Evolutionary conservation across 2,113 vertebrate genomes (phyloP).

Genomic region (Thamnophis sirtalis): DNA sequence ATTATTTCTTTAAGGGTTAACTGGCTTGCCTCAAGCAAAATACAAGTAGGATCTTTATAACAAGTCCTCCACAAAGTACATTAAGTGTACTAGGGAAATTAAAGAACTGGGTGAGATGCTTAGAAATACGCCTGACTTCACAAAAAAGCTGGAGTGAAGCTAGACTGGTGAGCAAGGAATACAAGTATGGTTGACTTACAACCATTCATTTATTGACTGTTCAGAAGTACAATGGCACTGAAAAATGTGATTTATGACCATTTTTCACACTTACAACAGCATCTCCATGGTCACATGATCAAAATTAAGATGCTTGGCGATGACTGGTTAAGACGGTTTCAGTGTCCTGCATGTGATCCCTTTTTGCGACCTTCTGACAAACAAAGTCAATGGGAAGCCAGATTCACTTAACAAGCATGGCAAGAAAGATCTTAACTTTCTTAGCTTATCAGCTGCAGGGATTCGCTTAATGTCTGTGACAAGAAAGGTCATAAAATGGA

Average conservation of each 20-base stretch:
- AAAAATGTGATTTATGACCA: background rate
- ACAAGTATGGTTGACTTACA: background rate
- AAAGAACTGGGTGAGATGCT: background rate
- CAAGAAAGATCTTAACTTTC: too few species aligned
- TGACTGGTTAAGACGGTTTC: background rate
- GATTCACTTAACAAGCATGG: background rate
- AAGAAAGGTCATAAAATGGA: background rate
- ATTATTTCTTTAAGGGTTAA: background rate
- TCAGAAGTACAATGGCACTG: background rate
- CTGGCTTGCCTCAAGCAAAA: background rate
- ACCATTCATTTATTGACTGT: background rate
- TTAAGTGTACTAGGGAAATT: background rate
- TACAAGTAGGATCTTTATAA: background rate
- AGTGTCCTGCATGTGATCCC: background rate
- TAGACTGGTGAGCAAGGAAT: background rate
- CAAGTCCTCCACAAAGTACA: background rate
- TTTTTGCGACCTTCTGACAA: background rate
- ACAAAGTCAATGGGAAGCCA: background rate
- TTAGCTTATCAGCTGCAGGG: too few species aligned
- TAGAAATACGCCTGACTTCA: background rate
- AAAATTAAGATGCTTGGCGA: background rate
- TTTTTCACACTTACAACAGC: background rate
- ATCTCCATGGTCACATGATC: background rate
- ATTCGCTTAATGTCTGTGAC: background rate
- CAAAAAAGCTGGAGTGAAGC: background rate